Percentiles rank a stretch among this genome's conserved stretches.
These are phyloP conservation scores for Scortum barcoo DNA, from an alignment of 2,113 vertebrate genomes.

Conservation along the genomic window DNA sequence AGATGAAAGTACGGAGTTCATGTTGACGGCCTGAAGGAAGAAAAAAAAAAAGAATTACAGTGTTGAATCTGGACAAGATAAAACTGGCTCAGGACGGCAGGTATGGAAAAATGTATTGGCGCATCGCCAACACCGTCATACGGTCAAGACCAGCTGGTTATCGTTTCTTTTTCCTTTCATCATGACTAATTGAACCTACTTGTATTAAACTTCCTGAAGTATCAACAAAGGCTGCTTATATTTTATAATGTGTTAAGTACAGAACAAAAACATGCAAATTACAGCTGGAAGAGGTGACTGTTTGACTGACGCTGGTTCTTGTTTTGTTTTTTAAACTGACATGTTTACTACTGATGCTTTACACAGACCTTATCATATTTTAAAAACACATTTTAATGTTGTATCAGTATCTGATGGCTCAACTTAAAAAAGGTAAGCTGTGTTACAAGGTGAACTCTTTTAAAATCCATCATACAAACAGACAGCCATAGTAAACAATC, in stretches of 20 bases:
- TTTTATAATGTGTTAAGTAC: not conserved
- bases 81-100: not conserved
- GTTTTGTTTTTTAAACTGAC: not conserved
- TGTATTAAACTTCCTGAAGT: not conserved
- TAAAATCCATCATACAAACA: not conserved
- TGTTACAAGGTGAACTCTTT: not conserved
- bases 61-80: not conserved
- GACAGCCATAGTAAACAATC: not conserved
- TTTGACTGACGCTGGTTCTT: no score
- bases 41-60: not conserved
- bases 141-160: not conserved
- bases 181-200: not conserved
- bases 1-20: conserved; percentile 75
- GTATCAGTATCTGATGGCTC: not conserved
- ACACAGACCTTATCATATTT: no score
- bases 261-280: not conserved
- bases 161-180: not conserved
- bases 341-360: not conserved
- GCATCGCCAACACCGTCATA: not conserved
- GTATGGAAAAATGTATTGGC: not conserved
- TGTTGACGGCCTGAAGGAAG: conserved; percentile 61
- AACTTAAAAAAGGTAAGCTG: no score
- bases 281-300: not conserved
- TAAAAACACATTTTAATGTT: not conserved
- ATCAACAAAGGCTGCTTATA: not conserved